A percentile compares a stretch with the other conserved stretches of the same genome.
Conservation (phyloP, 1,140 invertebrate genomes). For the Diorhabda elongata region DNA sequence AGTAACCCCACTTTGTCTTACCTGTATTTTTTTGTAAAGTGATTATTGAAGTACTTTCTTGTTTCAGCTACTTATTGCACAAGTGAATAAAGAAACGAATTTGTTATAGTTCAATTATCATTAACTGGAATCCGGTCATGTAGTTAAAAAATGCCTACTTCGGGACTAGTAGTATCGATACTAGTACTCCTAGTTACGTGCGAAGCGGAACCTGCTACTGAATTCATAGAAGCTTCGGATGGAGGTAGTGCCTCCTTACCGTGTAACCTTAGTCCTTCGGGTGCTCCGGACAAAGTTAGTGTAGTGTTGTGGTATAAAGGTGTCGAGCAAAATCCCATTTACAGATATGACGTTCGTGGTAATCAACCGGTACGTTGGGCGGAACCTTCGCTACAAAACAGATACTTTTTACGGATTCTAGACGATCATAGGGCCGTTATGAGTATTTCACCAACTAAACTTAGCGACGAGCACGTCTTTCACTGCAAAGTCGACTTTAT, state of each 20-base stretch:
- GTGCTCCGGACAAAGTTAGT: constrained; percentile 56
- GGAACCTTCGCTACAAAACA: constrained; percentile 50
- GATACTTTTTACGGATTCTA: constrained; percentile 46
- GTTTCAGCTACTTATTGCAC: too few species aligned
- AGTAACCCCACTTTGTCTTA: too few species aligned
- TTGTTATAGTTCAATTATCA: too few species aligned
- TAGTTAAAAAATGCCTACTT: constrained; percentile 37
- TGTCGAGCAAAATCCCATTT: constrained; percentile 38
- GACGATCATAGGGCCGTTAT: constrained; percentile 55
- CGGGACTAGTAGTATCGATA: constrained; percentile 34
- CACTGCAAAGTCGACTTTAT: constrained; percentile 72
- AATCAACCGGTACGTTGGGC: constrained; percentile 42
- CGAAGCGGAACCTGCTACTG: constrained; percentile 39
- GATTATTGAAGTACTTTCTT: too few species aligned
- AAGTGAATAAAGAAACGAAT: too few species aligned
- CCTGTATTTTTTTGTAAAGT: too few species aligned
- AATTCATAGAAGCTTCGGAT: constrained; percentile 57
- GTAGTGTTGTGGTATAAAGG: constrained; percentile 43
- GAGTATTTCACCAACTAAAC: constrained; percentile 52
- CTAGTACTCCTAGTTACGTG: constrained; percentile 39
- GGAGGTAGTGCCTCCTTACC: constrained; percentile 59
- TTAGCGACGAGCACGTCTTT: constrained; percentile 63
- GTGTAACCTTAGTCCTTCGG: constrained; percentile 59
- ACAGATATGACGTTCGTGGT: constrained; percentile 41
- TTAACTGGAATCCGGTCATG: constrained; percentile 25